These are phyloP conservation scores for Dascillus cervinus DNA, from an alignment of 2,888 invertebrate species.

Conservation along the genomic window DNA sequence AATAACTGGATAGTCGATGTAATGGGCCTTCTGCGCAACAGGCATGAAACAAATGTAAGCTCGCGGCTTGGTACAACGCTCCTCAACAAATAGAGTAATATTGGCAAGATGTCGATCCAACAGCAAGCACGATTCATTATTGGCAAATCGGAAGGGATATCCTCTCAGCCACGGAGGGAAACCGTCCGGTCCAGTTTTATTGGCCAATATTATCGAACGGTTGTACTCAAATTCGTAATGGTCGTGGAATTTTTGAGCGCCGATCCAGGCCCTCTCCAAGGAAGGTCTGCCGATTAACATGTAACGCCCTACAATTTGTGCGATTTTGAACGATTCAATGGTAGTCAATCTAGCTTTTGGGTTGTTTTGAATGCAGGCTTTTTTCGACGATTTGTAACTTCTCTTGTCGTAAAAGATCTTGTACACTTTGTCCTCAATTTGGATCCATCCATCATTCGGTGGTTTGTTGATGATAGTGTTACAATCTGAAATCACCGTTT, in stretches of 20 bases:
- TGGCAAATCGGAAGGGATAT: conserved; percentile 2
- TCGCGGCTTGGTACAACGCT: neutral
- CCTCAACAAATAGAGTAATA: conserved; percentile 5
- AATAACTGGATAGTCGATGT: too few relatives aligned
- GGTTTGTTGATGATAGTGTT: neutral
- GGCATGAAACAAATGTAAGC: conserved; percentile 6
- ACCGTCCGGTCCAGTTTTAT: neutral
- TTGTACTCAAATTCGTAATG: conserved; percentile 4
- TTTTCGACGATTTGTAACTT: neutral
- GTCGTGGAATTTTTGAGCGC: conserved; percentile 46
- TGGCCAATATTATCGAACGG: conserved; percentile 1
- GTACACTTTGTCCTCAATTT: conserved; percentile 1
- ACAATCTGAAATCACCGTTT: too few relatives aligned
- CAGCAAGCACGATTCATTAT: conserved; percentile 2
- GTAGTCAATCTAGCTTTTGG: neutral
- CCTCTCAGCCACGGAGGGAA: conserved; percentile 4
- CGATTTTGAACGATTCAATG: neutral
- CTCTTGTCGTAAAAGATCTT: conserved; percentile 2
- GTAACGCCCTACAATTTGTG: conserved; percentile 1
- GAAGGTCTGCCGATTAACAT: conserved; percentile 5
- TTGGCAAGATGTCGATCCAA: conserved; percentile 4
- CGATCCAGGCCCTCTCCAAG: conserved; percentile 32
- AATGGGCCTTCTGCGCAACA: too few relatives aligned
- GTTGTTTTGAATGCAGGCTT: conserved; percentile 1
- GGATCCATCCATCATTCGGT: conserved; percentile 5